Evolutionary conservation across 2,797 vertebrate genomes (phyloP).

Genomic region (Myotis vivesi): DNA sequence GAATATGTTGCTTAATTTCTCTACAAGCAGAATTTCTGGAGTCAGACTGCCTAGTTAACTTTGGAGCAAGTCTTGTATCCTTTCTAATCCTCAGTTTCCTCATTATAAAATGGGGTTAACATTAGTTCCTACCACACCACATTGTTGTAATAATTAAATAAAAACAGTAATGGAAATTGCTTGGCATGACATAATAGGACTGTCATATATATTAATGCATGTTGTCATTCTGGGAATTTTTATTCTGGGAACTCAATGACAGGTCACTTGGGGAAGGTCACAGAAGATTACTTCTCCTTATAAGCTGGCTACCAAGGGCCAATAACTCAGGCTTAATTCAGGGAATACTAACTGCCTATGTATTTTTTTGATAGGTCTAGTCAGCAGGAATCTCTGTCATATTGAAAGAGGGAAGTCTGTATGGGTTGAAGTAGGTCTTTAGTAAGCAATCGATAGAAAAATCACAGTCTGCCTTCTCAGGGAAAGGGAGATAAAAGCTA

Average conservation of each 20-base stretch:
- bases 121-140: background rate
- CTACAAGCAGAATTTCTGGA: background rate
- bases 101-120: background rate
- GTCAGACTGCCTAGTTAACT: background rate
- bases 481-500: background rate
- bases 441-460: background rate
- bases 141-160: background rate
- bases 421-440: background rate
- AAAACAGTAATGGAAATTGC: background rate
- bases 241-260: background rate
- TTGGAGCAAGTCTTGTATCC: background rate
- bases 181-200: background rate
- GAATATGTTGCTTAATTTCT: slow-evolving; percentile 11
- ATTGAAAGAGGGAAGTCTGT: background rate
- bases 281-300: background rate
- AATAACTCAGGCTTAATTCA: background rate
- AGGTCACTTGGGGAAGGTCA: background rate
- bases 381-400: background rate
- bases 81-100: background rate
- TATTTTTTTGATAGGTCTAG: background rate
- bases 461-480: background rate
- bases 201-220: background rate
- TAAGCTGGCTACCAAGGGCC: background rate
- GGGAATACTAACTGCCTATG: background rate
- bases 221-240: background rate